Evolutionary conservation across 2,113 vertebrate genomes (phyloP), one percentile per base, ranked within the genome.

Genomic region (Strix aluco): DNA sequence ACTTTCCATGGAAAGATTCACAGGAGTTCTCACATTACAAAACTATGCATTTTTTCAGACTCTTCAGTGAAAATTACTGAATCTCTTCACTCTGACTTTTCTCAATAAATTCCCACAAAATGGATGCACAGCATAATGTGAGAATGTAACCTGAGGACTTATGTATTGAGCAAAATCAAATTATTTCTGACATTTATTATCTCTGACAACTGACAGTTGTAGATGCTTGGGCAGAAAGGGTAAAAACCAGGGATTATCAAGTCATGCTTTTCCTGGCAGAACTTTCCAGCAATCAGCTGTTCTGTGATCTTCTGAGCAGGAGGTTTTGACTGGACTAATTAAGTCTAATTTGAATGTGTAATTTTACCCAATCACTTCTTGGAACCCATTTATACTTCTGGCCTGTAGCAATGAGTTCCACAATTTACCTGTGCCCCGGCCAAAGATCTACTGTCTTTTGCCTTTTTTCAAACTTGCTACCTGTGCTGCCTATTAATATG

Each of bases 251-350:
- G 91, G 86, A 96, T 93, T 92, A 94, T 15, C n/a, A 36, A 95
- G 88, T 83, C 92, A 92, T 0, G 32, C 80, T 94, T 63, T 66
- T 77, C 86, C 91, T 92, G 71, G 83, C 88, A 81, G 71, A 92
- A 94, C 91, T 88, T 95, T 73, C 91, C 86, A 88, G 91, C 88
- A 58, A 94, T 94, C 91, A 95, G 71, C 82, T 94, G 88, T 44
- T 86, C 88, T 77, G 20, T 86, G 51, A 77, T 72, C 90, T 62
- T 92, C 88, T 73, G 79, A 92, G 96, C 95, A 90, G 86, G 83
- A 95, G 81, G 67, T 52, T 96, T 77, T 72, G 52, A 62, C 79
- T 88, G 92, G 71, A 80, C 79, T 63, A 83, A 88, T 94, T 95
- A 93, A 77, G 38, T 54, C 85, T 61, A 85, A 97, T 93, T 52